These are phyloP conservation scores for Hiodon alosoides DNA, from an alignment of 2,113 vertebrate genomes.

Conservation along the genomic window DNA sequence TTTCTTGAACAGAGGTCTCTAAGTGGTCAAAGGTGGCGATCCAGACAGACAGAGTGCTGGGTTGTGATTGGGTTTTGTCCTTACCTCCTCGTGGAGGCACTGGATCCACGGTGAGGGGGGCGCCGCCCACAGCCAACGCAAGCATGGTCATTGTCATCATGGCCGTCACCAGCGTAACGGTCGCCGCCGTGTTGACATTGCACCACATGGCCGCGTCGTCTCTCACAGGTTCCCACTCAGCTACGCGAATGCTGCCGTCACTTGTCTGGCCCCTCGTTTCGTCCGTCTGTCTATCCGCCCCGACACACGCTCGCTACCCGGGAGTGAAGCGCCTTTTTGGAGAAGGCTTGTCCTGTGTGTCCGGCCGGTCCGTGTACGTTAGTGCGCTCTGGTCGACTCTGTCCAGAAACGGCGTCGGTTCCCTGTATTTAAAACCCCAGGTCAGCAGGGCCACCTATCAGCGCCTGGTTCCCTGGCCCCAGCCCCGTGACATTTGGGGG, in stretches of 20 bases:
- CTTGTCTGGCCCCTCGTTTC: background rate
- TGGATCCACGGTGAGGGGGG: slow-evolving; percentile 16
- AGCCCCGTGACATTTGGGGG: slow-evolving; percentile 61
- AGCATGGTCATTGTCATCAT: slow-evolving; percentile 24
- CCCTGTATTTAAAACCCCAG: slow-evolving; percentile 47
- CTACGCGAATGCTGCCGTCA: background rate
- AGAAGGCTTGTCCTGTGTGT: slow-evolving; percentile 62
- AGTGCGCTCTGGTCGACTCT: slow-evolving; percentile 18
- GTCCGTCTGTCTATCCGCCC: slow-evolving; percentile 3
- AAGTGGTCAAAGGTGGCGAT: background rate
- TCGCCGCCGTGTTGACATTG: background rate
- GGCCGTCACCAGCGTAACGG: slow-evolving; percentile 14
- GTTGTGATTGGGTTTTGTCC: background rate
- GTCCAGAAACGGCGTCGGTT: background rate
- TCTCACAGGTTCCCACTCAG: background rate
- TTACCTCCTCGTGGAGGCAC: slow-evolving; percentile 29
- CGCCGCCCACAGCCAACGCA: slow-evolving; percentile 20
- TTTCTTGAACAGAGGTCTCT: background rate
- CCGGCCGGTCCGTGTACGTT: slow-evolving; percentile 1
- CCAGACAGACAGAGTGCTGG: background rate
- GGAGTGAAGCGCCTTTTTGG: slow-evolving; percentile 57
- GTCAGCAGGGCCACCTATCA: slow-evolving; percentile 39
- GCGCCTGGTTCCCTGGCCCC: background rate
- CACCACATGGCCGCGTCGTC: slow-evolving; percentile 28
- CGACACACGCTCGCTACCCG: slow-evolving; percentile 15